Base-by-base conservation (phyloP, 2,797 vertebrate species). In the Falco naumanni region DNA sequence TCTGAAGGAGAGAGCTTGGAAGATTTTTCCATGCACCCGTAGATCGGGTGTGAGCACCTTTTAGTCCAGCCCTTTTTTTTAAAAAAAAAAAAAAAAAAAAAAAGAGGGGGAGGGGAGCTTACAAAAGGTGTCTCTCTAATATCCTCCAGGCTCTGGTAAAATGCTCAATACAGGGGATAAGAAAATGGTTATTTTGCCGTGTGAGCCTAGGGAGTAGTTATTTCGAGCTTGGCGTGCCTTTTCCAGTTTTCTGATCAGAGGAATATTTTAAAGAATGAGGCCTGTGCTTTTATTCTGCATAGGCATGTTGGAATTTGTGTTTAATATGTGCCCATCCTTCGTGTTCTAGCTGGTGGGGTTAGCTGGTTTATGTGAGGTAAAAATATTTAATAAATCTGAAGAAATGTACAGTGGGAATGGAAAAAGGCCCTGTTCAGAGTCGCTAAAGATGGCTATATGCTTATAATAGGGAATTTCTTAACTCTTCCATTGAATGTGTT, bases 1-100 rank as follows among this genome's bases (percentile, higher is more conserved):
- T 87, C 33, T 26, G 56, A 69, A 54, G 78, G 64, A 80, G 75
- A 79, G 77, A 56, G 70, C 54, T 61, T 61, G 70, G 54, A 74
- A 66, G 90, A 33, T 74, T 90, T 94, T 87, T 84, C 57, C 86
- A 11, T 77, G 77, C 77, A 78, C 83, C 84, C 93, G 8, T 56
- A 64, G 84, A 78, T 86, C 45, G 91, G 93, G 87, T 81, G 91
- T 81, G 93, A 95, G 69, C 85, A 91, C 94, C 94, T 89, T 89
- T 51, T 70, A 66, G 86, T 56, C 72, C 89, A 56, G 26, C 83
- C 90, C 59, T 66, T 77, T 66, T 39, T 39, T 3, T n/a, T n/a
- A n/a, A 3, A n/a, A 20, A 54, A 89, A 74, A 47, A 68, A 41
- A 37, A 53, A 51, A 69, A 56, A 51, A 76, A 66, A 59, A 25